A percentile compares a stretch with the other conserved stretches of the same genome.
These are phyloP conservation scores for Acomys russatus DNA, from an alignment of 2,797 vertebrate species.

Conservation along the genomic window DNA sequence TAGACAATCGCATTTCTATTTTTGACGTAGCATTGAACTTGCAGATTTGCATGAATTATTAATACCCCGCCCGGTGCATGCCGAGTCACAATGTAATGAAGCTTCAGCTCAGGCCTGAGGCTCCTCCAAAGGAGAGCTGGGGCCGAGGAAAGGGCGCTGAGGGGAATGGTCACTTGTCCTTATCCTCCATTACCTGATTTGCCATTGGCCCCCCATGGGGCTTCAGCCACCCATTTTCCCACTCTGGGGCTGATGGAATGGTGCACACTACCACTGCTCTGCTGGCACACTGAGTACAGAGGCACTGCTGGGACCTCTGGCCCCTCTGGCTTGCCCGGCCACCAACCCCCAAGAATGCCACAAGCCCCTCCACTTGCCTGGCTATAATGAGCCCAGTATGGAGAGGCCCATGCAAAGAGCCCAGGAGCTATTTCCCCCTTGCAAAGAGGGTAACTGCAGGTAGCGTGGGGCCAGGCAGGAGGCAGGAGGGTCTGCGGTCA, in stretches of 20 bases:
- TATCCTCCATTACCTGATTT: neutral
- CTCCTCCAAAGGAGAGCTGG: slow-evolving; percentile 30
- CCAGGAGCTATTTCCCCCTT: neutral
- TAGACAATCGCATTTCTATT: slow-evolving; percentile 83
- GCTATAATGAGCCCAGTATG: neutral
- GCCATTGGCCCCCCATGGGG: neutral
- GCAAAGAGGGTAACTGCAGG: neutral
- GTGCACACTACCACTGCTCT: neutral
- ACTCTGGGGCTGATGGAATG: neutral
- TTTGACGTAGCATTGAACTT: slow-evolving; percentile 87
- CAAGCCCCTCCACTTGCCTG: neutral
- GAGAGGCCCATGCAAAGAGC: neutral
- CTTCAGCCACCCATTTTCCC: neutral
- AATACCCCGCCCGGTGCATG: slow-evolving; percentile 6
- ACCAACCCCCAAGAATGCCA: neutral
- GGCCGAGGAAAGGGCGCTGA: neutral
- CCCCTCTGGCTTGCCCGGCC: neutral
- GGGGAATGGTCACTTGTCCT: neutral
- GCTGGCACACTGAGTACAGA: neutral
- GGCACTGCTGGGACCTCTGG: neutral
- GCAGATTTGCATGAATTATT: slow-evolving; percentile 86
- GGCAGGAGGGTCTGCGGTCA: neutral
- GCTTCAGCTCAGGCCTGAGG: slow-evolving; percentile 9
- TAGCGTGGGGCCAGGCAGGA: neutral
- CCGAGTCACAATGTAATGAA: slow-evolving; percentile 56